Base-by-base conservation (phyloP, 2,888 invertebrate species). In the Rosalia funebris region DNA sequence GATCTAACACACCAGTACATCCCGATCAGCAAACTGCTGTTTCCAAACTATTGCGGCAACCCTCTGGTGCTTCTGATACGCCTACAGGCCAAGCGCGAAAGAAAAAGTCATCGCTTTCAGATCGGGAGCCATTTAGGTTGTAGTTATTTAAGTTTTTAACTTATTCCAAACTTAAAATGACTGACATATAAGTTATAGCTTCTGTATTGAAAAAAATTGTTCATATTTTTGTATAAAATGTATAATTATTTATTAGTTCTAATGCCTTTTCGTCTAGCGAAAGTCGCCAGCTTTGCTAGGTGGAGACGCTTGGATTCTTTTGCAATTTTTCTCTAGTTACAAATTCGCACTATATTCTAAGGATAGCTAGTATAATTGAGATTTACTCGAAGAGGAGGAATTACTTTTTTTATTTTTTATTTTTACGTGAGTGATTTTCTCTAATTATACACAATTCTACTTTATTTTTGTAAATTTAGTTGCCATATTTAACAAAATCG, bases 71-170 rank as follows among this genome's bases (percentile, higher is more conserved):
- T 12, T 88, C 90, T 2, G 91, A 90, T 68, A 84, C 85, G 20
- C 85, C 86, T 10, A 84, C 87, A 2, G 86, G 83, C 58, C 81
- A 82, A 65, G 77, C 82, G 16, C 59, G 68, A 25, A 66, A 69
- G 56, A 70, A 68, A 60, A 69, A 66, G 47, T 52, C 71, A 74
- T 55, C 71, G 69, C 60, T 54, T 57, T 69, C 65, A 34, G 84
- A 84, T 41, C 87, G 89, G 76, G 90, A 89, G 83, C 91, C 91
- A 72, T 91, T 91, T 85, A 87, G 90, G 83, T 86, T 91, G 69
- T 91, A 88, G 83, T 68, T 69, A 64, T 65, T 62, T 66, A 64
- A 57, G 63, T 65, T 63, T 59, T 70, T 75, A 74, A 75, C 72
- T 75, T 75, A 76, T 77, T 76, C 73, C 74, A 71, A 69, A 73